Percentiles rank a stretch among this genome's conserved stretches.
Conservation (phyloP, 2,888 invertebrate genomes). For the Plebejus melissa region DNA sequence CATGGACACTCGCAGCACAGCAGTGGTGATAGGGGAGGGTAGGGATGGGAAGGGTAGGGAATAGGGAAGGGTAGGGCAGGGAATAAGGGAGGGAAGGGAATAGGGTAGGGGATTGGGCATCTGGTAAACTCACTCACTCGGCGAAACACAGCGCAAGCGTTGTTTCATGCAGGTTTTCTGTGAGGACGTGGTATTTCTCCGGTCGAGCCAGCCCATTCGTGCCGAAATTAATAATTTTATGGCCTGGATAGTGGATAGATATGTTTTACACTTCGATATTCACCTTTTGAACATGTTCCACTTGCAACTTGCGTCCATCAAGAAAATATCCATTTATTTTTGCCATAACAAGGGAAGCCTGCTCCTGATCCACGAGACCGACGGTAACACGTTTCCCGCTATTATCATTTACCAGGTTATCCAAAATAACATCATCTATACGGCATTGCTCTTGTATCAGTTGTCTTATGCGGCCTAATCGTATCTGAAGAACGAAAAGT, state of each 20-base stretch:
- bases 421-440: constrained; percentile 43
- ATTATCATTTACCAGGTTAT: constrained; percentile 42
- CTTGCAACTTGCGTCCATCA: constrained; percentile 40
- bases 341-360: constrained; percentile 42
- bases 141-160: too few relatives aligned
- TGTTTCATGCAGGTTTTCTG: too few relatives aligned
- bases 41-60: too few relatives aligned
- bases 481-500: constrained; percentile 37
- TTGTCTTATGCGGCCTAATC: constrained; percentile 39
- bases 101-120: too few relatives aligned
- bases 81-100: too few relatives aligned
- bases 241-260: not conserved
- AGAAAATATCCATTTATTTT: constrained; percentile 43
- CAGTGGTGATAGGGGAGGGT: too few relatives aligned
- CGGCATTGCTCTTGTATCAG: constrained; percentile 44
- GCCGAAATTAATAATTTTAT: not conserved
- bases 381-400: constrained; percentile 42
- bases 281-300: constrained; percentile 43
- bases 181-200: too few relatives aligned
- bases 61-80: too few relatives aligned
- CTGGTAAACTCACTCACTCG: too few relatives aligned
- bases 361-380: constrained; percentile 44
- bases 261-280: not conserved
- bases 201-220: too few relatives aligned
- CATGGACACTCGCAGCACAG: too few relatives aligned